phyloP scores from a whole-genome alignment of 2,113 vertebrate genomes.

The Elaphurus davidianus region DNA sequence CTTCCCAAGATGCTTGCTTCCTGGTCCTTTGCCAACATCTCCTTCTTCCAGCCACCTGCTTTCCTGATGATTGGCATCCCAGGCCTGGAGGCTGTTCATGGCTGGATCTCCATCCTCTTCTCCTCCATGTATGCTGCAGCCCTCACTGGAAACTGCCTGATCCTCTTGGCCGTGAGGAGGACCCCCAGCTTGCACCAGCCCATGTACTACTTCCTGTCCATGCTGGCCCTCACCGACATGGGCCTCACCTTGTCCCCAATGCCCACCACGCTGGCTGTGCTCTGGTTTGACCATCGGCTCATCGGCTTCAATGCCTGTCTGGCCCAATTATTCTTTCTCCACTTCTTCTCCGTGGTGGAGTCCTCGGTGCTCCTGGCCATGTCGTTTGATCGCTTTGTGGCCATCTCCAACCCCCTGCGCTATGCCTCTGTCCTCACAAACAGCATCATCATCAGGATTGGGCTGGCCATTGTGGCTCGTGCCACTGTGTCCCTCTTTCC shows the following conservation, averaged over 20 bases:
- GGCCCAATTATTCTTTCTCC: slow-evolving; percentile 80
- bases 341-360: slow-evolving; percentile 77
- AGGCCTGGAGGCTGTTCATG: slow-evolving; percentile 66
- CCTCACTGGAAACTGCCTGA: slow-evolving; percentile 75
- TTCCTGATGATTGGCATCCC: slow-evolving; percentile 79
- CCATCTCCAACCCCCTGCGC: slow-evolving; percentile 75
- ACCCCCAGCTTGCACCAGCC: slow-evolving; percentile 76
- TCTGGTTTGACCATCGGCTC: slow-evolving; percentile 70
- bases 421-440: slow-evolving; percentile 74
- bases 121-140: slow-evolving; percentile 72
- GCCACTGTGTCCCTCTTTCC: slow-evolving; percentile 67
- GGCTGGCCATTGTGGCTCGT: slow-evolving; percentile 54
- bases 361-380: slow-evolving; percentile 81
- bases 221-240: slow-evolving; percentile 72
- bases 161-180: slow-evolving; percentile 73
- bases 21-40: slow-evolving; percentile 49
- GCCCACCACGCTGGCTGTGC: slow-evolving; percentile 73
- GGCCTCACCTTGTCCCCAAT: slow-evolving; percentile 69
- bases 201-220: slow-evolving; percentile 81
- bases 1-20: background rate
- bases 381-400: slow-evolving; percentile 80
- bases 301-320: slow-evolving; percentile 79
- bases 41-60: slow-evolving; percentile 74
- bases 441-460: background rate
- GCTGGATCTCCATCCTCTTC: slow-evolving; percentile 80